A percentile compares a stretch with the other conserved stretches of the same genome.
Evolutionary conservation across 2,888 invertebrate genomes (phyloP).

Genomic region (Germaria angustata): DNA sequence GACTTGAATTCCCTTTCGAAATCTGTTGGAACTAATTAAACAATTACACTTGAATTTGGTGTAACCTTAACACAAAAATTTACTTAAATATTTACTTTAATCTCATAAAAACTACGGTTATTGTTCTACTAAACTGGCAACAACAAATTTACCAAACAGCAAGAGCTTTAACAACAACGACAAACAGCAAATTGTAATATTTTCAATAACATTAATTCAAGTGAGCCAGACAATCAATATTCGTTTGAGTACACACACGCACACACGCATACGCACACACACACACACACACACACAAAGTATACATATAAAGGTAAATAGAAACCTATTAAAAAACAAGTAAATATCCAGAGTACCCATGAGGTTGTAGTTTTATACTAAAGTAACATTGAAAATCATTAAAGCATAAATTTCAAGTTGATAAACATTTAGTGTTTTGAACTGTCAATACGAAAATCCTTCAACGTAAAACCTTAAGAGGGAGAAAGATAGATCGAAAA

Average conservation of each 20-base stretch:
- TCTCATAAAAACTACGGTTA: slow-evolving; percentile 25
- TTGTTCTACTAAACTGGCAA: slow-evolving; percentile 49
- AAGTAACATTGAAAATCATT: slow-evolving; percentile 51
- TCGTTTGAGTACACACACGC: neutral
- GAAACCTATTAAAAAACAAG: neutral
- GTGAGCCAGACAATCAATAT: slow-evolving; percentile 36
- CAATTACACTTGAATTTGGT: slow-evolving; percentile 1
- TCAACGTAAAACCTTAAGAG: slow-evolving; percentile 19
- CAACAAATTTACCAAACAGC: neutral
- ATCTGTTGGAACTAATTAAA: neutral
- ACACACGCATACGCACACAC: neutral
- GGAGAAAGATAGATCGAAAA: too few species aligned
- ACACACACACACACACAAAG: too few species aligned
- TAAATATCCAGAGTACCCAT: neutral
- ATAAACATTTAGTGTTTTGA: slow-evolving; percentile 59
- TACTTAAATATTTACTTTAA: slow-evolving; percentile 28
- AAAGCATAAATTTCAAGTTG: slow-evolving; percentile 52
- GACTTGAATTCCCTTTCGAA: neutral
- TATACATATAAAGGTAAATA: too few species aligned
- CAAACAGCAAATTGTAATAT: slow-evolving; percentile 38
- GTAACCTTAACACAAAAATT: slow-evolving; percentile 52
- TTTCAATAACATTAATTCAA: slow-evolving; percentile 47
- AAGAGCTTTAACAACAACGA: slow-evolving; percentile 7
- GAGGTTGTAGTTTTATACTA: slow-evolving; percentile 14
- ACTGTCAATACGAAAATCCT: slow-evolving; percentile 61